A percentile compares a stretch with the other conserved stretches of the same genome.
These are phyloP conservation scores for Amphimedon queenslandica DNA, from an alignment of 37 sponge, comb jelly and placozoan species.

Conservation along the genomic window DNA sequence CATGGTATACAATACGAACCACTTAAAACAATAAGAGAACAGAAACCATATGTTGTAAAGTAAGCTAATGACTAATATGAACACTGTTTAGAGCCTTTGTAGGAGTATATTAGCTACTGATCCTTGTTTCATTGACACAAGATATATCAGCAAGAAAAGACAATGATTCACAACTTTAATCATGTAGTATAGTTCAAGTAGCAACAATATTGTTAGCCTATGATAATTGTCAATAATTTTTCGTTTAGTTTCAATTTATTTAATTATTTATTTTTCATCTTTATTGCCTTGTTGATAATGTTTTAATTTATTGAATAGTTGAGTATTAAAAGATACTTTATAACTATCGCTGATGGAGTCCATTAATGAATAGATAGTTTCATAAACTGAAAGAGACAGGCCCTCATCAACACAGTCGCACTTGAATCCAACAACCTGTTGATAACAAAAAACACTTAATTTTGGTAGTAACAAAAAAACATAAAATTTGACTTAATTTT, in stretches of 20 bases:
- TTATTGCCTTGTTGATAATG: no score
- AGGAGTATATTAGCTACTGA: conserved; percentile 32
- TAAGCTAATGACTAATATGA: conserved; percentile 2
- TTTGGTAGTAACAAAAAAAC: no score
- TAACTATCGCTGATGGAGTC: conserved; percentile 49
- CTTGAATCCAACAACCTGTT: not conserved
- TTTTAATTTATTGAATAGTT: not conserved
- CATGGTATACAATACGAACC: not conserved
- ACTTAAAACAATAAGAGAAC: conserved; percentile 5
- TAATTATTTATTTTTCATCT: no score
- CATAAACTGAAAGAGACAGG: conserved; percentile 7
- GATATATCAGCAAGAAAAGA: conserved; percentile 8
- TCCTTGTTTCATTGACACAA: conserved; percentile 37
- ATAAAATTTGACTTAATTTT: no score
- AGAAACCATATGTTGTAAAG: conserved; percentile 48
- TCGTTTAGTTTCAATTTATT: no score
- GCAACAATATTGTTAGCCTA: no score
- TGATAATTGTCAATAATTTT: no score
- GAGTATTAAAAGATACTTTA: not conserved
- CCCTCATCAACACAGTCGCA: not conserved
- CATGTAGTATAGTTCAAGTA: no score
- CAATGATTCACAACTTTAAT: not conserved
- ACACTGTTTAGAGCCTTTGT: not conserved
- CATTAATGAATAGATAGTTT: conserved; percentile 59
- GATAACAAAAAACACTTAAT: no score